Evolutionary conservation across 1,140 invertebrate genomes (phyloP).

Genomic region (Dryas iulia): DNA sequence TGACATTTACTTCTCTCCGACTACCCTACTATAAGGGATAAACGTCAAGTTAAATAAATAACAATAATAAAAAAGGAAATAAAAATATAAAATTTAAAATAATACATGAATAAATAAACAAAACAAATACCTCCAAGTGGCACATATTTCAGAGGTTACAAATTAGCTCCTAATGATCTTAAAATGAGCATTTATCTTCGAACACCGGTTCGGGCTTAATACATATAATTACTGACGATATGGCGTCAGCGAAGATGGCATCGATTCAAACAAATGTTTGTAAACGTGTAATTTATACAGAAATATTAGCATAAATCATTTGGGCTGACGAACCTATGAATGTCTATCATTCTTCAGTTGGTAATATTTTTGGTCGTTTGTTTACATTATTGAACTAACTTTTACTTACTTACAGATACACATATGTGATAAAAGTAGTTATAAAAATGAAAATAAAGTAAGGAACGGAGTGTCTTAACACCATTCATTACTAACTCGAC

Average conservation of each 20-base stretch:
- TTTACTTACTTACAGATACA: too few species aligned
- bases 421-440: too few species aligned
- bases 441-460: too few species aligned
- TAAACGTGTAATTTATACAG: constrained; percentile 43
- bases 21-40: too few species aligned
- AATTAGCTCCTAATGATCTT: not conserved
- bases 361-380: not conserved
- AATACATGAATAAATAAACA: not conserved
- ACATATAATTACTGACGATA: constrained; percentile 16
- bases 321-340: not conserved
- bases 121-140: not conserved
- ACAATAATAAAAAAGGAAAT: too few species aligned
- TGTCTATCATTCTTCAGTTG: not conserved
- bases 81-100: too few species aligned
- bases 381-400: too few species aligned
- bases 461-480: too few species aligned
- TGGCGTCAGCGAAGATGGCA: constrained; percentile 1
- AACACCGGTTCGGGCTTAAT: constrained; percentile 12
- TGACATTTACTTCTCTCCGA: too few species aligned
- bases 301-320: constrained; percentile 37
- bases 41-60: too few species aligned
- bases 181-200: constrained; percentile 16
- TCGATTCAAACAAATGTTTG: constrained; percentile 36
- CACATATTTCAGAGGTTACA: not conserved
- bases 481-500: too few species aligned